Conservation (phyloP, 1,140 invertebrate species). For the Drosophila subobscura region DNA sequence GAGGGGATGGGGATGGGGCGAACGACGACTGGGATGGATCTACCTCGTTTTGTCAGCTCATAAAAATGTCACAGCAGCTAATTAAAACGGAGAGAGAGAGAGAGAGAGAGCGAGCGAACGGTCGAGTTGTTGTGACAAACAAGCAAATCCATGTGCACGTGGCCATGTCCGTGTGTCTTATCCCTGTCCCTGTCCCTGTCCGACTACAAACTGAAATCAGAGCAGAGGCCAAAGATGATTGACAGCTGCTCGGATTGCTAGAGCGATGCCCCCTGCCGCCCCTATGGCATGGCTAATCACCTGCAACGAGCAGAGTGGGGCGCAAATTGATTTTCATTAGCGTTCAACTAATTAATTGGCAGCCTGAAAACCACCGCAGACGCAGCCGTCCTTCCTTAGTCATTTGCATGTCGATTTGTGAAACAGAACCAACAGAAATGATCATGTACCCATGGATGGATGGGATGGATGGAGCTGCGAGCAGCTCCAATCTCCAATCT, state of each 20-base stretch:
- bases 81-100: conserved; percentile 44
- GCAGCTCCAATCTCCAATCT: too few species aligned
- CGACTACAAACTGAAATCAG: conserved; percentile 6
- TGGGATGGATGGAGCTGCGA: too few species aligned
- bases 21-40: conserved; percentile 22
- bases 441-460: background rate
- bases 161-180: too few species aligned
- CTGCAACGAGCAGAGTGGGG: conserved; percentile 40
- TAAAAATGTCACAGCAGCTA: conserved; percentile 74
- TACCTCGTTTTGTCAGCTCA: conserved; percentile 69
- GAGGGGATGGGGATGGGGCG: background rate
- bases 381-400: conserved; percentile 38
- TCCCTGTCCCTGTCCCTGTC: too few species aligned
- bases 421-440: background rate
- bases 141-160: conserved; percentile 43
- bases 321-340: conserved; percentile 64
- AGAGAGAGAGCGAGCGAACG: background rate
- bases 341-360: conserved; percentile 57
- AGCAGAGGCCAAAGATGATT: conserved; percentile 26
- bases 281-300: conserved; percentile 39
- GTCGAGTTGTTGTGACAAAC: conserved; percentile 54
- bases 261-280: conserved; percentile 17
- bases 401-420: conserved; percentile 53
- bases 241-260: conserved; percentile 25
- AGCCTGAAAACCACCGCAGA: conserved; percentile 28